Base-by-base conservation (phyloP, 2,113 vertebrate genomes). In the Gallinago undulata region DNA sequence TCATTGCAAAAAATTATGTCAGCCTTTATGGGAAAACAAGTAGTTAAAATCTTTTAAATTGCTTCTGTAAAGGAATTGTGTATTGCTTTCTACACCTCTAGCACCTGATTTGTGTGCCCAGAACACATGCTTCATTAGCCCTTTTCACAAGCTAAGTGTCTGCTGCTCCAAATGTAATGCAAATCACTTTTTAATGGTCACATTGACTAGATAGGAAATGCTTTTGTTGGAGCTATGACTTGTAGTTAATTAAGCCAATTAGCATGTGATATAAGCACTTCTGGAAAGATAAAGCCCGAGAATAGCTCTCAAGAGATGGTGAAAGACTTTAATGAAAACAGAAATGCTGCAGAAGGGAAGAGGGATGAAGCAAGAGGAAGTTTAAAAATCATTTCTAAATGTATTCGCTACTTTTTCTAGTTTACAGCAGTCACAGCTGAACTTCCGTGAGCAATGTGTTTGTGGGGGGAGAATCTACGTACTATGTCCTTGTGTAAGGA, bases 111-210 rank as follows among this genome's bases (percentile, higher is more conserved):
- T 97, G 93, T 93, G 95, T 80, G 76, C 87, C 73, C 74, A 83
- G 88, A 93, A 94, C 68, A 74, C 76, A 96, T 87, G 92, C 93
- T 94, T 97, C 95, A 94, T 97, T 97, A 97, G 80, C 37, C 74
- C 48, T 75, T 97, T 97, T 96, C 96, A 91, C 60, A 78, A 93
- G 69, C 90, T 92, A 94, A 94, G 73, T 31, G 35, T 89, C 93
- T 96, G 91, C 72, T 94, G 41, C 62, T 96, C 73, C 72, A 89
- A 96, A 94, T 96, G 90, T 67, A 93, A 95, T 94, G 96, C 94
- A 97, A 97, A 97, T 97, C 85, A 96, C 96, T 94, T 96, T 95
- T 97, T 97, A 97, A 97, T 97, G 92, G 92, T 94, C 92, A 94
- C 93, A 94, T 86, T 96, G 93, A 94, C 62, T 87, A 96, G 96